Evolutionary conservation across 2,888 invertebrate genomes (phyloP), one percentile per base, ranked within the genome.

Genomic region (Drosophila mimica): DNA sequence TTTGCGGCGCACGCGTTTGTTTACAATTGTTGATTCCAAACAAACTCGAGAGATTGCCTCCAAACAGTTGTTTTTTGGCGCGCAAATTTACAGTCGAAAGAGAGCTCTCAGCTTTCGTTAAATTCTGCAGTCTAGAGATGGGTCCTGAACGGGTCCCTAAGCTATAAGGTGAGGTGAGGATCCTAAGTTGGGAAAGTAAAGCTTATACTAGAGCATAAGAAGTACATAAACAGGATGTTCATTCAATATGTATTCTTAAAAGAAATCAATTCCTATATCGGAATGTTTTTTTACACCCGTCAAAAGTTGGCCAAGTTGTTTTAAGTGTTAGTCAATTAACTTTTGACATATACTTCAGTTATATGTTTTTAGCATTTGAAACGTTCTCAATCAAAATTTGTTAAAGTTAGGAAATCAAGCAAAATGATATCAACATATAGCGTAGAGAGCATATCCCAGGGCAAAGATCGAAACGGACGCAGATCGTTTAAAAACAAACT

Each of bases 11-110:
- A 88, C 76, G 89, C 90, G 83, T 83, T 88, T 89, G 88, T 91
- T 91, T 91, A 91, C 88, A 89, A 89, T 89, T 88, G 88, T 88
- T 88, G 88, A 90, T 90, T 89, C 71, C 70, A 48, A 56, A 56
- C 36, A 31, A 31, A 51, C 40, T 33, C 17, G 8, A 36, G 8
- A 28, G 28, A 28, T 54, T 34, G 3, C 15, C 33, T 8, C 6
- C 68, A 57, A 70, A 65, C 58, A 59, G 34, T 40, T 69, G 5
- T 3, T 15, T 89, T 87, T 85, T 88, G 89, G 84, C 89, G 87
- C 89, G 77, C 74, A 90, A 83, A 70, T n/a, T 15, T 6, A 4
- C 11, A n/a, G 9, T 15, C 8, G 30, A 48, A n/a, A 38, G 54
- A 34, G 60, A 40, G 5, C 53, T 34, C 51, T 36, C 20, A 9